A percentile compares a stretch with the other conserved stretches of the same genome.
These are phyloP conservation scores for Diaphora mendica DNA, from an alignment of 2,888 invertebrate genomes.

Conservation along the genomic window DNA sequence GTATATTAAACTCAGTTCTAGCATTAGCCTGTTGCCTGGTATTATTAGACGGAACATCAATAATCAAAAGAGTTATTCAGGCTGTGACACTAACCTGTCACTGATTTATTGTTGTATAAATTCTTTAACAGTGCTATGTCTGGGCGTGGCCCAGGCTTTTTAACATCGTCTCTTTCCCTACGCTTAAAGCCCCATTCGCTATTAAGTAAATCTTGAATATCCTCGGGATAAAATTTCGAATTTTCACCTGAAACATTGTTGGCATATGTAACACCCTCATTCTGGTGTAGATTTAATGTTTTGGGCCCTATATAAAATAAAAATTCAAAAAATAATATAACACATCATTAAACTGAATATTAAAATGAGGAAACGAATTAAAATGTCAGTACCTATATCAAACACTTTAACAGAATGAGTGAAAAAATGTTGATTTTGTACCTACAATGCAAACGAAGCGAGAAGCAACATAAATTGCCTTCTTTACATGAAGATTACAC, in stretches of 20 bases:
- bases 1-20: constrained; percentile 57
- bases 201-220: constrained; percentile 87
- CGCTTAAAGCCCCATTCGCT: constrained; percentile 93
- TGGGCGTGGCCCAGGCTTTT: constrained; percentile 96
- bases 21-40: constrained; percentile 58
- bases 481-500: constrained; percentile 55
- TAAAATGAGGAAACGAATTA: constrained; percentile 62
- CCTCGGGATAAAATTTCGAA: constrained; percentile 81
- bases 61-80: constrained; percentile 71
- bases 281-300: constrained; percentile 58
- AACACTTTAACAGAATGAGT: constrained; percentile 61
- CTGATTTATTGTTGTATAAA: constrained; percentile 82
- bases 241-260: constrained; percentile 85
- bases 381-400: constrained; percentile 56
- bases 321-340: constrained; percentile 58
- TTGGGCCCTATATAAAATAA: constrained; percentile 60
- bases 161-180: constrained; percentile 95
- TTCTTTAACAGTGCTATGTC: constrained; percentile 88
- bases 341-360: constrained; percentile 56
- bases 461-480: constrained; percentile 72
- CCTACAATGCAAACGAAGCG: constrained; percentile 73
- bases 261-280: constrained; percentile 72
- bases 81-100: constrained; percentile 86
- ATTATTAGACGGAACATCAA: constrained; percentile 74
- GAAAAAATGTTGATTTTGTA: constrained; percentile 64